Evolutionary conservation across 2,888 invertebrate genomes (phyloP).

Genomic region (Pecten maximus): DNA sequence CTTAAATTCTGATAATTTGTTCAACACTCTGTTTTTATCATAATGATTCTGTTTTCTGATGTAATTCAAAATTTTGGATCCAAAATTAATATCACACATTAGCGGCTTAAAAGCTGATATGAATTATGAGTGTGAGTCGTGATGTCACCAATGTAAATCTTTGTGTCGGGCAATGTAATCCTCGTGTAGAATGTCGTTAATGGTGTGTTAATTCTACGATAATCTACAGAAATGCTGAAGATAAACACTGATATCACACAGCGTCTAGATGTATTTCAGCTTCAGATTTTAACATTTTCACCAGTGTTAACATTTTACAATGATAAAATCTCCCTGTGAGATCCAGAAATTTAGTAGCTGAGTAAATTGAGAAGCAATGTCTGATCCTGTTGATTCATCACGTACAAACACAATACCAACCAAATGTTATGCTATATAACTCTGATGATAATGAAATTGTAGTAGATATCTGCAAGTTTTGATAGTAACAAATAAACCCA

Average conservation of each 20-base stretch:
- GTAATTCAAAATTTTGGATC: background rate
- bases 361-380: slow-evolving; percentile 23
- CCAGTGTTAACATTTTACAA: background rate
- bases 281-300: background rate
- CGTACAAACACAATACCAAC: background rate
- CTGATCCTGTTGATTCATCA: background rate
- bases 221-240: background rate
- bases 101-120: background rate
- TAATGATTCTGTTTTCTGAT: background rate
- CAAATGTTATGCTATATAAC: background rate
- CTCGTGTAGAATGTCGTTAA: background rate
- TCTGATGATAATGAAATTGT: background rate
- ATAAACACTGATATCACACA: background rate
- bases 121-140: background rate
- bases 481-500: background rate
- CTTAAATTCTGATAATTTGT: background rate
- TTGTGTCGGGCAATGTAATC: background rate
- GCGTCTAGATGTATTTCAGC: background rate
- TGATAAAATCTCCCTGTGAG: background rate
- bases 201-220: background rate
- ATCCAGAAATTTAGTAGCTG: background rate
- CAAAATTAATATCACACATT: background rate
- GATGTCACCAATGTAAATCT: background rate
- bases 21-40: background rate
- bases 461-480: background rate